phyloP scores from a whole-genome alignment of 2,797 vertebrate species.

The Molossus alvarezi region DNA sequence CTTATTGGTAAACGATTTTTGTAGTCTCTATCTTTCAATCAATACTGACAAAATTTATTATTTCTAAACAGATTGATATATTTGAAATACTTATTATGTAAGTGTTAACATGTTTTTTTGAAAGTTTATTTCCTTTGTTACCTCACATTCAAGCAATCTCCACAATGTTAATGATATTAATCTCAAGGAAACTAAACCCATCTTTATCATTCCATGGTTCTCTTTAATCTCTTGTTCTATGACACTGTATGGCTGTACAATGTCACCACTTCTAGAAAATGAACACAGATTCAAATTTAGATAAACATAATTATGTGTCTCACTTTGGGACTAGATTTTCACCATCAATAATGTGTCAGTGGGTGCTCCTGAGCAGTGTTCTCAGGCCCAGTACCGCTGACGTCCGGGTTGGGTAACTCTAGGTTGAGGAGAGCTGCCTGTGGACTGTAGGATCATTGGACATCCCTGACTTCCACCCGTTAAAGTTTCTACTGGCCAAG shows the following conservation, averaged over 20 bases:
- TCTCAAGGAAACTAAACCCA: not conserved
- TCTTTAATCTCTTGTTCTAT: not conserved
- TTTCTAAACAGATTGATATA: not conserved
- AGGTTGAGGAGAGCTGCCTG: not conserved
- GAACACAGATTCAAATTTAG: not conserved
- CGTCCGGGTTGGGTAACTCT: not conserved
- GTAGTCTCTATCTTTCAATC: not conserved
- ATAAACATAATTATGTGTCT: not conserved
- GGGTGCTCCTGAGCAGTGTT: not conserved
- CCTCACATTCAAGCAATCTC: not conserved
- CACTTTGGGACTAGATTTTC: not conserved
- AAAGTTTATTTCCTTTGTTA: not conserved
- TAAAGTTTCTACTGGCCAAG: not conserved
- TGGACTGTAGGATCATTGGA: no score
- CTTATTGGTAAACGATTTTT: not conserved
- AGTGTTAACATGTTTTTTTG: not conserved
- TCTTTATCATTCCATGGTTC: not conserved
- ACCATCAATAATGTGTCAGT: not conserved
- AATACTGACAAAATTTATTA: not conserved
- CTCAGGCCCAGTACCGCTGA: not conserved
- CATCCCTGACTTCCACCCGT: not conserved
- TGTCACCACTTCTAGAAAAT: not conserved
- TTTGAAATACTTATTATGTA: not conserved
- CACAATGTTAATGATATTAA: not conserved
- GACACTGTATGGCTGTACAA: not conserved